phyloP scores from a whole-genome alignment of 2,797 vertebrate species.

The Aplochiton taeniatus region DNA sequence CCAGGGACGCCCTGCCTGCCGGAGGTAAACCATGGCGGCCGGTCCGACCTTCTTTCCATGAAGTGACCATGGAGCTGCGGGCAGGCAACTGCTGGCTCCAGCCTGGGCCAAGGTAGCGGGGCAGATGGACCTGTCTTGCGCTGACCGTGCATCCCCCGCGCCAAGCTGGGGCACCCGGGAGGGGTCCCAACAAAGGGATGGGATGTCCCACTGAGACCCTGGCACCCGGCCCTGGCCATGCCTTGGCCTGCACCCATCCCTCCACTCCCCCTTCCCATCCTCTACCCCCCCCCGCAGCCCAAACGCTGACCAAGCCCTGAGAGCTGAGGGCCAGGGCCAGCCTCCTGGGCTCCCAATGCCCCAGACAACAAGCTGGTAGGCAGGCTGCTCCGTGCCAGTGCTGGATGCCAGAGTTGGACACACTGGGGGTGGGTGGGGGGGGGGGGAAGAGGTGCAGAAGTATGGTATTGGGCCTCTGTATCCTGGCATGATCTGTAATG shows the following conservation, averaged over 20 bases:
- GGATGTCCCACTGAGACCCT: conserved; percentile 73
- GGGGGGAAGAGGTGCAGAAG: conserved; percentile 21
- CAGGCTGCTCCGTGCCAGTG: conserved; percentile 45
- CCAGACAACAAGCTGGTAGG: conserved; percentile 69
- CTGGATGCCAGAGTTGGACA: conserved; percentile 45
- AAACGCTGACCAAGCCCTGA: conserved; percentile 72
- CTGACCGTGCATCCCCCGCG: conserved; percentile 74
- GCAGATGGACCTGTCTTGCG: conserved; percentile 85
- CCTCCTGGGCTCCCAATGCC: conserved; percentile 68
- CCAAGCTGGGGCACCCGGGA: conserved; percentile 66
- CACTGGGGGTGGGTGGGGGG: too few species aligned
- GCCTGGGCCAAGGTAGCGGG: conserved; percentile 62
- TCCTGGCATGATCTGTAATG: too few species aligned
- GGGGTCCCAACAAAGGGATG: conserved; percentile 72
- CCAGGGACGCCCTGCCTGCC: conserved; percentile 28
- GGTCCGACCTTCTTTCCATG: conserved; percentile 69
- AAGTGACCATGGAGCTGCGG: conserved; percentile 60
- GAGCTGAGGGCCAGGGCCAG: conserved; percentile 62
- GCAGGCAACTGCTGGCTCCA: neutral
- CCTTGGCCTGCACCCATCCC: conserved; percentile 74
- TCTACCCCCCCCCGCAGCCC: conserved; percentile 45
- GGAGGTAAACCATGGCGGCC: conserved; percentile 67
- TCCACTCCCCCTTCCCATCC: conserved; percentile 6
- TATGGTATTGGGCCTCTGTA: neutral
- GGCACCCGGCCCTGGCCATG: conserved; percentile 66